Evolutionary conservation across 2,797 vertebrate species (phyloP).

Genomic region (Momotus momota): DNA sequence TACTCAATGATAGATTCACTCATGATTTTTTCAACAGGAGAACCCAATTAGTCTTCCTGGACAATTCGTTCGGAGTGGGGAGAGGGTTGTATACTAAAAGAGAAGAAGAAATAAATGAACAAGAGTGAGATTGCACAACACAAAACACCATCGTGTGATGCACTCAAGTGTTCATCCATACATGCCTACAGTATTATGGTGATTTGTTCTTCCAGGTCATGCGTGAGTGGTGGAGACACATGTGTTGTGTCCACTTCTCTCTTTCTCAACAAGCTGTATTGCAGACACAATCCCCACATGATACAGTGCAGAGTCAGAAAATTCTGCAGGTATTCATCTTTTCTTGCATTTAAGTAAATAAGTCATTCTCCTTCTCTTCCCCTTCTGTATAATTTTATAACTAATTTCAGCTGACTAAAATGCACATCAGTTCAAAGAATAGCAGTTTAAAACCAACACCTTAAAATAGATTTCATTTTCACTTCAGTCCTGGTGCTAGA

Average conservation of each 20-base stretch:
- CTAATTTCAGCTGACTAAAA: background rate
- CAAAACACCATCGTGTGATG: background rate
- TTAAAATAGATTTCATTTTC: slow-evolving; percentile 60
- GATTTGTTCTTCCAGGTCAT: background rate
- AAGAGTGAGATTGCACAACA: background rate
- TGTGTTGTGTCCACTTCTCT: background rate
- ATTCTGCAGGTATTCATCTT: background rate
- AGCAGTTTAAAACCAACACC: slow-evolving; percentile 17
- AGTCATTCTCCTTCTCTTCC: background rate
- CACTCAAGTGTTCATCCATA: fast-evolving
- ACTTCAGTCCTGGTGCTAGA: background rate
- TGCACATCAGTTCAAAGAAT: background rate
- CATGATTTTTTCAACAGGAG: background rate
- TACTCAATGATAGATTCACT: background rate
- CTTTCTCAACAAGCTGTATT: background rate
- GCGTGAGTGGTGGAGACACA: background rate
- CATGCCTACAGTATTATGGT: background rate
- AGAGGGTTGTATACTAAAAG: fast-evolving
- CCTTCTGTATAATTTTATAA: background rate
- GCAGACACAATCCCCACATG: background rate
- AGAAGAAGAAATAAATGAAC: background rate
- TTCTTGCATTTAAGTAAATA: background rate
- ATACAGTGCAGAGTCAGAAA: background rate
- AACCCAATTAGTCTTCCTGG: background rate
- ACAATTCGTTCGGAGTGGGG: background rate